A percentile compares a stretch with the other conserved stretches of the same genome.
Conservation (phyloP, 2,797 vertebrate genomes). For the Argya squamiceps region DNA sequence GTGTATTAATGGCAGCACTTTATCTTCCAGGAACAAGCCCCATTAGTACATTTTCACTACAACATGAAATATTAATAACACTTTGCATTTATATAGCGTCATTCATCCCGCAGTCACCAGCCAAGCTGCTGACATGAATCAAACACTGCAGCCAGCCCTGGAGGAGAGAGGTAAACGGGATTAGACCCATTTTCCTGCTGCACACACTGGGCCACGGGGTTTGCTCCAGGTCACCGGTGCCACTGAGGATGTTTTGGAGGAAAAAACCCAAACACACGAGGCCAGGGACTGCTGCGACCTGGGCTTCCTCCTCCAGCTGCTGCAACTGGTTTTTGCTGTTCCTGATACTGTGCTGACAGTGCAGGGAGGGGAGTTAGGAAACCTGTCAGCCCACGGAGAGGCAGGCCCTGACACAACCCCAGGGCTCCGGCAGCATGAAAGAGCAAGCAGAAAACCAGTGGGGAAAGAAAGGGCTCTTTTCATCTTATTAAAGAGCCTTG, state of each 20-base stretch:
- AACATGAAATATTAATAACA: slow-evolving; percentile 66
- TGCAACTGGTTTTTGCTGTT: background rate
- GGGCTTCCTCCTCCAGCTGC: background rate
- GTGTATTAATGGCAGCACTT: slow-evolving; percentile 38
- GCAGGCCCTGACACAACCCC: background rate
- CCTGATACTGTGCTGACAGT: background rate
- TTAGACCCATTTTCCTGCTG: background rate
- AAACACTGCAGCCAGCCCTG: background rate
- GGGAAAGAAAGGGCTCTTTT: background rate
- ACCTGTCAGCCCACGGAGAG: background rate
- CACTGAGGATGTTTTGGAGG: background rate
- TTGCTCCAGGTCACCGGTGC: background rate
- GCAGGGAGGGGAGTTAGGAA: background rate
- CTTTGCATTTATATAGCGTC: slow-evolving; percentile 65
- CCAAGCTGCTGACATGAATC: slow-evolving; percentile 43
- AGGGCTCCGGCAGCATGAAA: background rate
- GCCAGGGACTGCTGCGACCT: background rate
- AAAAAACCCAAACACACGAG: accelerated
- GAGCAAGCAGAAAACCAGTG: background rate
- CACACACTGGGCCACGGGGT: background rate
- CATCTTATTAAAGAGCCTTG: background rate
- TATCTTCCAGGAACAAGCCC: slow-evolving; percentile 56
- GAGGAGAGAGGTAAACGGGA: background rate
- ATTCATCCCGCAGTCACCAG: slow-evolving; percentile 52
- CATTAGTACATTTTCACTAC: slow-evolving; percentile 61